A percentile compares a stretch with the other conserved stretches of the same genome.
Conservation (phyloP, 1,140 invertebrate species). For the Anastrepha ludens region DNA sequence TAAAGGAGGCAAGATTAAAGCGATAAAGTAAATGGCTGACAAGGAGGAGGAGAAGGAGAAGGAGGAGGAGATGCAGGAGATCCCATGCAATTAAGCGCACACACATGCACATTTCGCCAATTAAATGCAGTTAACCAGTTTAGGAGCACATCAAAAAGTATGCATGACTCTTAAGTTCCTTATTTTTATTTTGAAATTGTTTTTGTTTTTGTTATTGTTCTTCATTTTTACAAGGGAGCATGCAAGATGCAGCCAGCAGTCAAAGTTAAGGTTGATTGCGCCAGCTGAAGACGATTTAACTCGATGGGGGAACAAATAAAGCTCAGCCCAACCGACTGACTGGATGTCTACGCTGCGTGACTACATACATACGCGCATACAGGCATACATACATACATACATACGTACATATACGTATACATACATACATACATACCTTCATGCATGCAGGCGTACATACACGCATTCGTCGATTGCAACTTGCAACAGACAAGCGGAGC, state of each 20-base stretch:
- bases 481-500: not conserved
- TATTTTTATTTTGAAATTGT: not conserved
- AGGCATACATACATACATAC: too few relatives aligned
- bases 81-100: constrained; percentile 45
- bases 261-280: constrained; percentile 48
- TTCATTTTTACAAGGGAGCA: not conserved
- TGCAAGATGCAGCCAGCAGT: not conserved
- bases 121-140: constrained; percentile 51
- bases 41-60: not conserved
- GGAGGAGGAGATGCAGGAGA: not conserved
- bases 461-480: not conserved
- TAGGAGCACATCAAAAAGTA: constrained; percentile 48
- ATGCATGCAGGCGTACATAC: not conserved
- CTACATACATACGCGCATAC: not conserved
- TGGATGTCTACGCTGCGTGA: not conserved
- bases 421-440: too few relatives aligned
- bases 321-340: not conserved
- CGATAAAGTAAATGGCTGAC: constrained; percentile 37
- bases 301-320: constrained; percentile 28
- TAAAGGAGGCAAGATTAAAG: constrained; percentile 45
- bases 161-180: not conserved
- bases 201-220: not conserved
- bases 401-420: too few relatives aligned
- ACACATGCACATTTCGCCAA: constrained; percentile 44
- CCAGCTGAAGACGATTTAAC: constrained; percentile 17